phyloP scores from a whole-genome alignment of 92 coral and sea anemone species.

The Phenganax stokvisi region DNA sequence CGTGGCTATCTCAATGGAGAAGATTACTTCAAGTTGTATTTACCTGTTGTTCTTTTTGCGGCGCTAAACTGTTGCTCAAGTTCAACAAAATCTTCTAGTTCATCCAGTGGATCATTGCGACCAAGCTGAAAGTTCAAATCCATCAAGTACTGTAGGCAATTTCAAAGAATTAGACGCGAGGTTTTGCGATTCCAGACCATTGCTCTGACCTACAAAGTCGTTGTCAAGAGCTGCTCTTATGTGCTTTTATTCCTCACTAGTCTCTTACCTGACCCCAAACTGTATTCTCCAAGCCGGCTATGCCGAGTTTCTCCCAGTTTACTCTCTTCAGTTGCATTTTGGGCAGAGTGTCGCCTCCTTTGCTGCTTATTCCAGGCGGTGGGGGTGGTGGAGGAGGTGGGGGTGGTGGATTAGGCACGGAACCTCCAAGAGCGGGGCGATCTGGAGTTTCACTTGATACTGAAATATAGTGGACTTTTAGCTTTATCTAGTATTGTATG shows the following conservation, averaged over 20 bases:
- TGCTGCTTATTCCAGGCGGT: constrained; percentile 43
- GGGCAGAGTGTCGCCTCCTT: constrained; percentile 33
- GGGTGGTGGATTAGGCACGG: constrained; percentile 51
- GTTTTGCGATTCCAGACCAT: too few relatives aligned
- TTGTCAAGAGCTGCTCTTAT: too few relatives aligned
- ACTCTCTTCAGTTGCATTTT: constrained; percentile 89
- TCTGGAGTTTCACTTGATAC: constrained; percentile 4
- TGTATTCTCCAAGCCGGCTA: constrained; percentile 89
- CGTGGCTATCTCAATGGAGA: too few relatives aligned
- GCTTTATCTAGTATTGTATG: too few relatives aligned
- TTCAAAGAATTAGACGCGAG: too few relatives aligned
- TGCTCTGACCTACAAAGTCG: too few relatives aligned
- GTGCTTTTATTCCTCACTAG: background rate
- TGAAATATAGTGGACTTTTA: background rate
- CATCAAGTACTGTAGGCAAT: too few relatives aligned
- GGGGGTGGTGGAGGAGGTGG: constrained; percentile 61
- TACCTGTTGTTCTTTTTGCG: constrained; percentile 61
- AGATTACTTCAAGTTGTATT: background rate
- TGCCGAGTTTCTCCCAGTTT: constrained; percentile 95
- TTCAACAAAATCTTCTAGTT: constrained; percentile 83
- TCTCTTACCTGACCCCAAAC: constrained; percentile 92
- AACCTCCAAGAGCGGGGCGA: constrained; percentile 49
- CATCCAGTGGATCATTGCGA: constrained; percentile 77
- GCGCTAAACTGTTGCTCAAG: constrained; percentile 95
- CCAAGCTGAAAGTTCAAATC: constrained; percentile 57